These are phyloP conservation scores for Lordiphosa andalusiaca DNA, from an alignment of 2,888 invertebrate genomes.

Conservation along the genomic window DNA sequence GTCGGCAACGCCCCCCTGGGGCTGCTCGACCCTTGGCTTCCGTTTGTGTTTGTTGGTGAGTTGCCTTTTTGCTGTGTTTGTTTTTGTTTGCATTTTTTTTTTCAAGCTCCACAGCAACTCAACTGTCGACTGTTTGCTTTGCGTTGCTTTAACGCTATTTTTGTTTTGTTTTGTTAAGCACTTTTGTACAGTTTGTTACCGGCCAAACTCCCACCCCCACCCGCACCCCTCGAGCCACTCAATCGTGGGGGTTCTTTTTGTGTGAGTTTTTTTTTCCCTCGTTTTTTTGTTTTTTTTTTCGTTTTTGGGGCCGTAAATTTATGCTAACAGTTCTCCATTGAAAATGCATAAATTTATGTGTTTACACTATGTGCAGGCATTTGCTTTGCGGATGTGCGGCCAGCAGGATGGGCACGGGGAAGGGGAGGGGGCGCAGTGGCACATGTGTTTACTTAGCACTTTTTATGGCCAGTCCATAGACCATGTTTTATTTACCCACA, in stretches of 20 bases:
- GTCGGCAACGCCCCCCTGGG: not conserved
- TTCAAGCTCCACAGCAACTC: slow-evolving; percentile 35
- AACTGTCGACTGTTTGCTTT: slow-evolving; percentile 68
- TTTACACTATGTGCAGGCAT: slow-evolving; percentile 71
- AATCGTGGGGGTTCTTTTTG: slow-evolving; percentile 24
- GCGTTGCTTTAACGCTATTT: slow-evolving; percentile 69
- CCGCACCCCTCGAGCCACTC: slow-evolving; percentile 11
- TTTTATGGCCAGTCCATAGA: slow-evolving; percentile 56
- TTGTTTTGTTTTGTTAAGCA: slow-evolving; percentile 59
- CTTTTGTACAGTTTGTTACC: slow-evolving; percentile 40
- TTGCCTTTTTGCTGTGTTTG: slow-evolving; percentile 67
- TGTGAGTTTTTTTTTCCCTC: slow-evolving; percentile 14
- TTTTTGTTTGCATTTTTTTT: slow-evolving; percentile 50
- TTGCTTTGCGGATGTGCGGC: slow-evolving; percentile 37
- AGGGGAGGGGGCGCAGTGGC: slow-evolving; percentile 17
- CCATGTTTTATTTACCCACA: slow-evolving; percentile 60
- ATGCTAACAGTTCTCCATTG: slow-evolving; percentile 74
- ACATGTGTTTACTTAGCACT: slow-evolving; percentile 73
- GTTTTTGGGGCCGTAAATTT: slow-evolving; percentile 65
- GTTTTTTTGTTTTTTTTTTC: no score
- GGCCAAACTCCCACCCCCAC: slow-evolving; percentile 19
- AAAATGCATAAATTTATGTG: slow-evolving; percentile 75
- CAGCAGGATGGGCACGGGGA: not conserved
- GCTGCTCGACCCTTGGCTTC: slow-evolving; percentile 34
- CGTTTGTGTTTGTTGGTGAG: slow-evolving; percentile 32